phyloP scores from a whole-genome alignment of 2,888 invertebrate genomes.

The Malacosoma neustria region DNA sequence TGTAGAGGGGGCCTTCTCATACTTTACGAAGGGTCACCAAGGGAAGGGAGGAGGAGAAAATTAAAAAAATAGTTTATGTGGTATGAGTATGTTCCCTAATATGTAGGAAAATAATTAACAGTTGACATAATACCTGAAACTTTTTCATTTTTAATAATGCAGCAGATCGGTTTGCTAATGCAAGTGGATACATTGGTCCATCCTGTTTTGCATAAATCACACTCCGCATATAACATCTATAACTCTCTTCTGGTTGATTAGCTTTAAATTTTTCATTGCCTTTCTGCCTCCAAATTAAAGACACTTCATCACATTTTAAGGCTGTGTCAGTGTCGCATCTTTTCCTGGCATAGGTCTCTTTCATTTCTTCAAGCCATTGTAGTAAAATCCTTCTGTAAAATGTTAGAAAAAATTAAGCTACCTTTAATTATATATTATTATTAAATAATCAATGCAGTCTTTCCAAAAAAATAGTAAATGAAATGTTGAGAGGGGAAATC shows the following conservation, averaged over 20 bases:
- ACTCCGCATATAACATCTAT: constrained; percentile 77
- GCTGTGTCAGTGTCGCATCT: constrained; percentile 38
- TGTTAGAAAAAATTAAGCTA: background rate
- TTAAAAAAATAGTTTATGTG: background rate
- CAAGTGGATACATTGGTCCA: constrained; percentile 74
- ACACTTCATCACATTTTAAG: constrained; percentile 44
- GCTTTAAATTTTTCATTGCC: constrained; percentile 77
- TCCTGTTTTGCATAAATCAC: constrained; percentile 72
- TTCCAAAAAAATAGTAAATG: too few relatives aligned
- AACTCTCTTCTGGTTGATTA: constrained; percentile 65
- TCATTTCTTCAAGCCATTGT: constrained; percentile 57
- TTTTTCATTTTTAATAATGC: constrained; percentile 74
- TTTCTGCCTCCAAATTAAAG: constrained; percentile 52
- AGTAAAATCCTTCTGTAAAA: constrained; percentile 39
- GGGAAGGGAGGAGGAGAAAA: too few relatives aligned
- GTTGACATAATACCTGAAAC: constrained; percentile 75
- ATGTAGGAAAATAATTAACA: too few relatives aligned
- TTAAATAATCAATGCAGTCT: too few relatives aligned
- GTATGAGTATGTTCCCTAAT: too few relatives aligned
- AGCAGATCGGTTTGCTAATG: constrained; percentile 82
- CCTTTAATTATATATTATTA: too few relatives aligned
- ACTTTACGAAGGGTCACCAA: too few relatives aligned
- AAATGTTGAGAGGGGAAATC: too few relatives aligned
- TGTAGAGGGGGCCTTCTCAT: too few relatives aligned
- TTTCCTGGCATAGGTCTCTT: constrained; percentile 35